Conservation (phyloP, 2,888 invertebrate genomes). For the Anthrax anthrax region DNA sequence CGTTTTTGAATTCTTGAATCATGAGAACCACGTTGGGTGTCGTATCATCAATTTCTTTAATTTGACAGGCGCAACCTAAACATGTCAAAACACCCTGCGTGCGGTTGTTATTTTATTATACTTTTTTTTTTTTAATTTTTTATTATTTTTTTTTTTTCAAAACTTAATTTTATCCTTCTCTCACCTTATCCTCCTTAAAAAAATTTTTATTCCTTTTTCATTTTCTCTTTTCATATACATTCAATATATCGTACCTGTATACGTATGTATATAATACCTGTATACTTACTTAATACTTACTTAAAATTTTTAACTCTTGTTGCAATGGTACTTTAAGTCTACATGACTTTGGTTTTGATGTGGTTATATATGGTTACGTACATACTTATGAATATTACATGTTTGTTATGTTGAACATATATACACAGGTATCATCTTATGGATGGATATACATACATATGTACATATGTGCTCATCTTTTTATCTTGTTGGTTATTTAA, state of each 20-base stretch:
- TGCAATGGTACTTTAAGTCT: not conserved
- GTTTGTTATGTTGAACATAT: not conserved
- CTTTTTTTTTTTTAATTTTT: conserved; percentile 3
- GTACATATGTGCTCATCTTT: not conserved
- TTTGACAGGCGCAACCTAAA: conserved; percentile 38
- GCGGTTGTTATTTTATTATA: conserved; percentile 21
- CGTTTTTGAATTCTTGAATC: conserved; percentile 9
- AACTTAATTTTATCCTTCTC: conserved; percentile 6
- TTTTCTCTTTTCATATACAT: conserved; percentile 2
- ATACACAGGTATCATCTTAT: not conserved
- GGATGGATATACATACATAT: too few relatives aligned
- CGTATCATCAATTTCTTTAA: conserved; percentile 38
- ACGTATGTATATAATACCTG: conserved; percentile 17
- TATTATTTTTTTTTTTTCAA: too few relatives aligned
- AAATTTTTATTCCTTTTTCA: not conserved
- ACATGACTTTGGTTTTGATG: not conserved
- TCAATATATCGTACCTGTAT: conserved; percentile 11
- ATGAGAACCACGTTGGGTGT: conserved; percentile 37
- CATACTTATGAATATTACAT: too few relatives aligned
- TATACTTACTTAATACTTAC: too few relatives aligned
- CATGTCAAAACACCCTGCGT: conserved; percentile 34
- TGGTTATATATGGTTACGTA: too few relatives aligned
- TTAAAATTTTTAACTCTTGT: too few relatives aligned
- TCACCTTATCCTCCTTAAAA: conserved; percentile 6
- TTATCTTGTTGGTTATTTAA: not conserved